These are phyloP conservation scores for Nothocercus nigrocapillus DNA, from an alignment of 2,113 vertebrate species.

Conservation along the genomic window DNA sequence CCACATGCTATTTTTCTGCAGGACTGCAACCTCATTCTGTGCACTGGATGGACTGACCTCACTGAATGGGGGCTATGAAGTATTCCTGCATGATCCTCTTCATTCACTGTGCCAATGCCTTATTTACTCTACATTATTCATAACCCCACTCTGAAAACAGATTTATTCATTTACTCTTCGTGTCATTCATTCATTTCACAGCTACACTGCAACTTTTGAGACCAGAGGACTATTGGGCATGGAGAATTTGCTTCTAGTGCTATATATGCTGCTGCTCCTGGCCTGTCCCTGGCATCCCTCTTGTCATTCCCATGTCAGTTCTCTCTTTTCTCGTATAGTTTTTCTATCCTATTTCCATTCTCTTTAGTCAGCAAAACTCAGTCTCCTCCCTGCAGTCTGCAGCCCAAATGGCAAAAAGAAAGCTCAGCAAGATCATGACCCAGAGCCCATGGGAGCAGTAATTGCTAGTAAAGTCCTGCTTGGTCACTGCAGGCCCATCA, in stretches of 20 bases:
- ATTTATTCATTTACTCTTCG: background rate
- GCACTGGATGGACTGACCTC: background rate
- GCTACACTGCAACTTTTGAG: background rate
- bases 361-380: background rate
- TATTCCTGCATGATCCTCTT: background rate
- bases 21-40: background rate
- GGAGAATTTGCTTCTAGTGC: background rate
- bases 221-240: background rate
- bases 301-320: background rate
- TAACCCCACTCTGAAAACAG: background rate
- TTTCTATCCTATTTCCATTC: background rate
- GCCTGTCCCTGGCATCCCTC: accelerated
- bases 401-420: background rate
- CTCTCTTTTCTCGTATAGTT: background rate
- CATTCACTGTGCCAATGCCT: background rate
- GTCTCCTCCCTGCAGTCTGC: background rate
- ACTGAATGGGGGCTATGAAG: background rate
- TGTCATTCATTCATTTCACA: background rate
- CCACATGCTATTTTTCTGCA: background rate
- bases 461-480: background rate
- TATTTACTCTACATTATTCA: constrained; percentile 1
- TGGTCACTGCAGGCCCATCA: background rate
- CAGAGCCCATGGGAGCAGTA: background rate
- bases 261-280: accelerated
- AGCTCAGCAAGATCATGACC: background rate